phyloP scores from a whole-genome alignment of 1,140 invertebrate genomes.

The Drosophila fuyamai region DNA sequence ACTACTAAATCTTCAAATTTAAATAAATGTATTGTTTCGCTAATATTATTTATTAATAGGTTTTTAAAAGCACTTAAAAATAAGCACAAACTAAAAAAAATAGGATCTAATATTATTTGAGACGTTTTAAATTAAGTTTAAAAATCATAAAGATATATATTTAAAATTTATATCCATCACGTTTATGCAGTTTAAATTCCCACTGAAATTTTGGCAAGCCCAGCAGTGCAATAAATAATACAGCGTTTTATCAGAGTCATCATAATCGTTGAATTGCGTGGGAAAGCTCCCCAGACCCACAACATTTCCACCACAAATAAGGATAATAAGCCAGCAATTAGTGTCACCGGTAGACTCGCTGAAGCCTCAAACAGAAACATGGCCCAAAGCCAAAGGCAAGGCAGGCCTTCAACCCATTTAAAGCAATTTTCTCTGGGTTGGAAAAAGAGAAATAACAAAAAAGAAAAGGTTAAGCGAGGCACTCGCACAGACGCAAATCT shows the following conservation, averaged over 20 bases:
- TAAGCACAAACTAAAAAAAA: not conserved
- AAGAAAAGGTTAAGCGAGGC: slow-evolving; percentile 44
- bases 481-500: slow-evolving; percentile 28
- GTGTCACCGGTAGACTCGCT: slow-evolving; percentile 68
- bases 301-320: slow-evolving; percentile 23
- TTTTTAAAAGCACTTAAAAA: not conserved
- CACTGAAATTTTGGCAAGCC: not conserved
- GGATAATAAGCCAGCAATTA: slow-evolving; percentile 78
- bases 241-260: slow-evolving; percentile 49
- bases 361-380: slow-evolving; percentile 36
- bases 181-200: slow-evolving; percentile 3
- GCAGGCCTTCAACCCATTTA: slow-evolving; percentile 25
- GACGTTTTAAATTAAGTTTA: no score
- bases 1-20: not conserved
- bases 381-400: slow-evolving; percentile 31
- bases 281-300: slow-evolving; percentile 13
- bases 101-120: no score
- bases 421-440: slow-evolving; percentile 50
- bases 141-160: not conserved
- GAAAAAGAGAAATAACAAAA: slow-evolving; percentile 4
- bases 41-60: no score
- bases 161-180: not conserved
- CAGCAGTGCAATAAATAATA: slow-evolving; percentile 14
- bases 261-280: slow-evolving; percentile 72
- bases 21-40: no score